Evolutionary conservation across 2,888 invertebrate genomes (phyloP).

Genomic region (Acronicta psi): DNA sequence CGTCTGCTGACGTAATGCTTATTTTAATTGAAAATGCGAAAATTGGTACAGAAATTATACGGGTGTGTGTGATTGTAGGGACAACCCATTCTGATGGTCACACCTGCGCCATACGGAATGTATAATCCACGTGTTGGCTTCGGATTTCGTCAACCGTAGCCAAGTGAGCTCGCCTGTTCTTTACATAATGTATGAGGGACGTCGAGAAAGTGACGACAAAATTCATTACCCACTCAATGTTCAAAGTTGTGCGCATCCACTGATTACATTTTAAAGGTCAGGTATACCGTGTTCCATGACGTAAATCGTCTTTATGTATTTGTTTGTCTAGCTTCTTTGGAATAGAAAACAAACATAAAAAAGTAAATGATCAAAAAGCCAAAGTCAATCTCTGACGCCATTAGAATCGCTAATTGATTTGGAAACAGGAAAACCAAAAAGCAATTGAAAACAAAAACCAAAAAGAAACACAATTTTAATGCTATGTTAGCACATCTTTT

Average conservation of each 20-base stretch:
- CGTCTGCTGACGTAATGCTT: too few relatives aligned
- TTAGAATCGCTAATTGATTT: slow-evolving; percentile 15
- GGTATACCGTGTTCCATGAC: slow-evolving; percentile 4
- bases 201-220: slow-evolving; percentile 22
- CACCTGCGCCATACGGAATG: slow-evolving; percentile 5
- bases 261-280: slow-evolving; percentile 23
- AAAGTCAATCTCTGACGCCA: slow-evolving; percentile 11
- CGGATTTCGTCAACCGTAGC: slow-evolving; percentile 13
- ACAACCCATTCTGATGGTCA: not conserved
- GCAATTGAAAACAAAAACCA: not conserved
- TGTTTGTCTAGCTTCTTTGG: too few relatives aligned
- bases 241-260: slow-evolving; percentile 20
- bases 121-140: slow-evolving; percentile 21
- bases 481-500: too few relatives aligned
- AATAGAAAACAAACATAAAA: not conserved
- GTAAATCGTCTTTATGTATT: too few relatives aligned
- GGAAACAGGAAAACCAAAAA: slow-evolving; percentile 21
- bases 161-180: slow-evolving; percentile 14
- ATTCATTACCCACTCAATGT: slow-evolving; percentile 31
- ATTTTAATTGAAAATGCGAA: not conserved
- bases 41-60: too few relatives aligned
- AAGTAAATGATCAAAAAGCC: slow-evolving; percentile 15
- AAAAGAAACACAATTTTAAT: too few relatives aligned
- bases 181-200: slow-evolving; percentile 34
- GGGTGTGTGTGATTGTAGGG: not conserved